Evolutionary conservation across 2,888 invertebrate genomes (phyloP), one percentile per base, ranked within the genome.

Genomic region (Dexiosoma caninum): DNA sequence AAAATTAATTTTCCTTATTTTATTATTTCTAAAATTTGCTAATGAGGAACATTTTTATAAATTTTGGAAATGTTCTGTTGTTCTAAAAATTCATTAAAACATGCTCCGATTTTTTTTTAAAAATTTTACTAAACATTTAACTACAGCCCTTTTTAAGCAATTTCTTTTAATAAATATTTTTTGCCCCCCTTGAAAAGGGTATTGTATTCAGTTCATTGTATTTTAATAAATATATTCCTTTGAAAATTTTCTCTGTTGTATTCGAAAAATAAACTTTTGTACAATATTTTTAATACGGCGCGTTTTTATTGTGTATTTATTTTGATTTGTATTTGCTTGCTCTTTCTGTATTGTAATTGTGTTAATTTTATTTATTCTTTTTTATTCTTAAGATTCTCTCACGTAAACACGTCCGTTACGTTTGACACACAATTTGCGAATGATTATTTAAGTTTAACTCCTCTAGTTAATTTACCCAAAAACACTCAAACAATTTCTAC

Each of bases 341-440:
- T 62, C 59, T 74, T 72, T 19, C 40, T 57, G 6, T 51, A 42
- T 55, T 64, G 46, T 42, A 32, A 62, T 72, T 70, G 30, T 66
- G 23, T 66, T 77, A n/a, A n/a, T n/a, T n/a, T 57, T 51, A 57
- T 44, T 66, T 64, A 71, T 57, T 66, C 46, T 64, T 74, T 59
- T 70, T 62, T 75, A 46, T 67, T 49, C 12, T 55, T 46, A 72
- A 51, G 30, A 83, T 83, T 84, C 84, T 86, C 87, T 86, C 84
- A 84, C 76, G 78, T 46, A 82, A 84, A 83, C 83, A 82, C 78
- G 83, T 89, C 89, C 90, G 89, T 85, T 87, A 85, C 86, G 85
- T 86, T 87, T 87, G 89, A 90, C 87, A 89, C 88, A 87, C 89
- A 87, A 88, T 88, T 89, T 88, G 88, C 89, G 90, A 89, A 89